Evolutionary conservation across 2,888 invertebrate species (phyloP).

Genomic region (Gryllus longicercus): DNA sequence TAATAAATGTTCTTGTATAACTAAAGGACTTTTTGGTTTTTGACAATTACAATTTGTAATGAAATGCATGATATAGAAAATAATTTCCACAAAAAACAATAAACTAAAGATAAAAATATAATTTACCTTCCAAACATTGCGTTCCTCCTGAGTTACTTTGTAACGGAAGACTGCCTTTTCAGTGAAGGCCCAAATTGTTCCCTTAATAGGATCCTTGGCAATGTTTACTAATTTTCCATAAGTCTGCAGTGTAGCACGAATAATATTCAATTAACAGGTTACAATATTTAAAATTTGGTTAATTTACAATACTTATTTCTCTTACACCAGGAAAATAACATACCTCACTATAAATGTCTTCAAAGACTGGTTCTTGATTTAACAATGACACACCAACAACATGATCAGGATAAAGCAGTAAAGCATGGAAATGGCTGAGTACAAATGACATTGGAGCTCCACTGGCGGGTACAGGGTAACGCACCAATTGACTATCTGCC

Average conservation of each 20-base stretch:
- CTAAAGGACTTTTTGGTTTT: not conserved
- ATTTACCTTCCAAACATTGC: slow-evolving; percentile 71
- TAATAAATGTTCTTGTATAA: not conserved
- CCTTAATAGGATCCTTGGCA: slow-evolving; percentile 72
- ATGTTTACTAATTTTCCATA: slow-evolving; percentile 77
- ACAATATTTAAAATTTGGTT: too few species aligned
- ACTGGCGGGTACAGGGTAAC: slow-evolving; percentile 45
- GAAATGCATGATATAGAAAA: not conserved
- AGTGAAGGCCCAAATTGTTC: slow-evolving; percentile 78
- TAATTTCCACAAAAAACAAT: not conserved
- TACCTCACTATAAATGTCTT: slow-evolving; percentile 74
- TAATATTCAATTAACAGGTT: too few species aligned
- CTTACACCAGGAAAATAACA: slow-evolving; percentile 27
- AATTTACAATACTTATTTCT: too few species aligned
- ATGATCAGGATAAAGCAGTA: slow-evolving; percentile 77
- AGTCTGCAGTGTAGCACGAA: slow-evolving; percentile 46
- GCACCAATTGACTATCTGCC: slow-evolving; percentile 40
- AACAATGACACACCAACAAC: slow-evolving; percentile 81
- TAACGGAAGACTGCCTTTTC: slow-evolving; percentile 82
- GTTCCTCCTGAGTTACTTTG: slow-evolving; percentile 76
- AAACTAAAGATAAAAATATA: not conserved
- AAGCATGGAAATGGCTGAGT: slow-evolving; percentile 85
- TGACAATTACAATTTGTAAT: not conserved
- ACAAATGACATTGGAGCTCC: slow-evolving; percentile 69
- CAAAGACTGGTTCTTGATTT: slow-evolving; percentile 80